phyloP scores from a whole-genome alignment of 1,140 invertebrate genomes.

The Drosophila kepulauana region DNA sequence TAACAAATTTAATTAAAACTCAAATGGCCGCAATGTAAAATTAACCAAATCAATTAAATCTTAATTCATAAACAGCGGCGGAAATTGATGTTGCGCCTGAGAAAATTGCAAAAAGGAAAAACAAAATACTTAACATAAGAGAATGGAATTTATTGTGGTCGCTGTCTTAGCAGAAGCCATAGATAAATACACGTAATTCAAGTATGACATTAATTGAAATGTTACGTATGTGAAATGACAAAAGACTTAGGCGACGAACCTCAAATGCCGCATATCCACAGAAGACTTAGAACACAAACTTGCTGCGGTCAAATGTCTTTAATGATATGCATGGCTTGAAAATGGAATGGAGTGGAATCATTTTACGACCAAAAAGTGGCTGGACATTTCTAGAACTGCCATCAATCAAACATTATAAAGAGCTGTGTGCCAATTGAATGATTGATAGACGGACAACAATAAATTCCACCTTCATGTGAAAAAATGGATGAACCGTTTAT shows the following conservation, averaged over 20 bases:
- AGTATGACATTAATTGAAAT: conserved; percentile 65
- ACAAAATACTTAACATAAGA: not conserved
- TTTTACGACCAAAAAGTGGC: conserved; percentile 1
- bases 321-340: conserved; percentile 2
- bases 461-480: too few relatives aligned
- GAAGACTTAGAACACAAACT: conserved; percentile 45
- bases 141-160: conserved; percentile 34
- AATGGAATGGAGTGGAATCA: not conserved
- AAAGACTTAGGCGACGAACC: conserved; percentile 62
- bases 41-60: conserved; percentile 65
- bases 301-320: conserved; percentile 1
- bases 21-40: conserved; percentile 28
- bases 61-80: conserved; percentile 44
- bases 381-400: conserved; percentile 7
- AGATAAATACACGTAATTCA: conserved; percentile 3
- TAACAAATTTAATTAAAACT: conserved; percentile 63
- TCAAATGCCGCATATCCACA: conserved; percentile 35
- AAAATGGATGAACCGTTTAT: not conserved
- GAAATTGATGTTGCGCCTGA: conserved; percentile 43
- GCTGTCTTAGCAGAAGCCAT: conserved; percentile 54
- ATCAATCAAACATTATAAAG: conserved; percentile 6
- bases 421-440: not conserved
- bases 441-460: not conserved
- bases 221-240: conserved; percentile 58
- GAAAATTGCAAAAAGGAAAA: not conserved